Conservation (phyloP, 2,888 invertebrate species). For the Drosophila imparisetae region DNA sequence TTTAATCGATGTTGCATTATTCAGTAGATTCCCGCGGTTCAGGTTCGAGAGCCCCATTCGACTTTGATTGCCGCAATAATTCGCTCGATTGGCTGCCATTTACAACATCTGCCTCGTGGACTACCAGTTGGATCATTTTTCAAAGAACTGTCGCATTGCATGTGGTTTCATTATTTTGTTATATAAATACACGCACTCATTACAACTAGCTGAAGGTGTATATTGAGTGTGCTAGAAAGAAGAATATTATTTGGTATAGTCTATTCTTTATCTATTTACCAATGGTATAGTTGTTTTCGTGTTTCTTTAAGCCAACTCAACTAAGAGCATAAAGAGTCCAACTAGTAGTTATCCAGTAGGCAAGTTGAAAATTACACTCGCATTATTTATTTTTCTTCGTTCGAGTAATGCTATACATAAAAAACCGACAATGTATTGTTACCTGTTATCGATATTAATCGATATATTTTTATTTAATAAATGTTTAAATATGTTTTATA, state of each 20-base stretch:
- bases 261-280: neutral
- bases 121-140: slow-evolving; percentile 23
- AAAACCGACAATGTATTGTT: neutral
- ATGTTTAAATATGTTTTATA: fast-evolving
- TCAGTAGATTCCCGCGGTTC: slow-evolving; percentile 16
- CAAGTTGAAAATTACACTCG: neutral
- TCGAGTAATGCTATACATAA: neutral
- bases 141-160: slow-evolving; percentile 26
- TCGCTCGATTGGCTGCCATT: slow-evolving; percentile 50
- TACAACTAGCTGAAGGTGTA: slow-evolving; percentile 3
- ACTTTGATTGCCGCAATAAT: slow-evolving; percentile 28
- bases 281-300: too few relatives aligned
- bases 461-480: neutral
- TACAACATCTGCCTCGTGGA: slow-evolving; percentile 31
- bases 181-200: slow-evolving; percentile 8
- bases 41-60: neutral
- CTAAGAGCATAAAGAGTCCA: too few relatives aligned
- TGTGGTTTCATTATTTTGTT: slow-evolving; percentile 40
- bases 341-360: too few relatives aligned
- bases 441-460: neutral
- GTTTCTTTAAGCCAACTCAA: too few relatives aligned
- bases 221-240: neutral
- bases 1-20: slow-evolving; percentile 38
- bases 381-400: neutral
- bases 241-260: neutral